phyloP scores from a whole-genome alignment of 2,113 vertebrate genomes.

The Panthera leo region DNA sequence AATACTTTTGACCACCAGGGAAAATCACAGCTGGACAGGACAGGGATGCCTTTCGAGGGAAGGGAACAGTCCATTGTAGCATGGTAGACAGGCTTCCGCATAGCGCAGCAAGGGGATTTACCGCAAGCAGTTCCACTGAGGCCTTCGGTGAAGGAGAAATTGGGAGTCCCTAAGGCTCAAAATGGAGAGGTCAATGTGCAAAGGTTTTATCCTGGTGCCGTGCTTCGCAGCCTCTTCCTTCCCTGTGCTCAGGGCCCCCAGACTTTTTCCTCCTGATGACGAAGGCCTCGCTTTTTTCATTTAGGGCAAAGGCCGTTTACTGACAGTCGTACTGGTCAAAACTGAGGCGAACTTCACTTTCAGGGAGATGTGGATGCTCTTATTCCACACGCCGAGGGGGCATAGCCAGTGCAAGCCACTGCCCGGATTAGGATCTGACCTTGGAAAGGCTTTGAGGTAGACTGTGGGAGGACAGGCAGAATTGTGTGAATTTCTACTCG shows the following conservation, averaged over 20 bases:
- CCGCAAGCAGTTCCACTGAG: neutral
- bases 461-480: neutral
- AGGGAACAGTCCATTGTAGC: neutral
- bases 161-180: neutral
- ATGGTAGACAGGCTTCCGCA: neutral
- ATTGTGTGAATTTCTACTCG: neutral
- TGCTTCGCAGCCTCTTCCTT: neutral
- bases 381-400: neutral
- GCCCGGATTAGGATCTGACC: neutral
- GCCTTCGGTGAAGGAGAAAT: neutral
- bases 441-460: neutral
- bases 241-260: neutral
- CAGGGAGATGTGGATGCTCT: neutral
- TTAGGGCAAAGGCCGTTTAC: neutral
- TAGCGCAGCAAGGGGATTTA: neutral
- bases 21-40: neutral
- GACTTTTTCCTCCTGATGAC: neutral
- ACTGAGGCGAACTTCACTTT: neutral
- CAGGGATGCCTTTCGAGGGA: neutral
- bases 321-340: neutral
- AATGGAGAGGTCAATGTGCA: neutral
- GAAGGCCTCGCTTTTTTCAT: neutral
- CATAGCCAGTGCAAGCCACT: neutral
- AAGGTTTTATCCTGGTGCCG: neutral
- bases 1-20: neutral